Base-by-base conservation (phyloP, 2,797 vertebrate species). In the Nyctibius grandis region DNA sequence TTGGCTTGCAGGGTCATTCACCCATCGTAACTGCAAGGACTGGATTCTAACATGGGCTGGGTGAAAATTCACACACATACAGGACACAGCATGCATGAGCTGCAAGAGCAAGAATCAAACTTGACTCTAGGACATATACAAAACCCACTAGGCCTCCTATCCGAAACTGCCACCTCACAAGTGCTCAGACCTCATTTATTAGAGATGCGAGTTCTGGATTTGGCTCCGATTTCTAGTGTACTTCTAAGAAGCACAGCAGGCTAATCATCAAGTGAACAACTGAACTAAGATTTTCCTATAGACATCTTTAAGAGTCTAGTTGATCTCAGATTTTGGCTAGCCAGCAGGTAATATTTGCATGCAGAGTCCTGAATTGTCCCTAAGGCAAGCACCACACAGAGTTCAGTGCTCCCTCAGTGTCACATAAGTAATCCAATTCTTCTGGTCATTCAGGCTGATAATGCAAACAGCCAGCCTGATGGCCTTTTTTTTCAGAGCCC, bases 401-500 rank as follows among this genome's bases (percentile, higher is more conserved):
- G 85, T 59, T 92, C 84, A 89, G 60, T 29, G 72, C 61, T 85
- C 60, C 78, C 81, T 82, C 81, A 34, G 70, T 82, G 68, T 85
- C 95, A 96, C 17, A 6, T 45, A 87, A 95, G 67, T 80, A 89
- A 97, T 87, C 64, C 81, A 96, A 87, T 88, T 94, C 81, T 87
- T 93, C 77, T 5, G 9, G 84, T 80, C 85, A 57, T 64, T 90
- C 83, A 82, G 77, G 83, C 74, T 95, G 91, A 76, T 74, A 87
- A 93, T 82, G 83, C 93, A 89, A 75, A 90, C 65, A 85, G 88
- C 56, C 93, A 92, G 59, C 23, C 73, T 56, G 33, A 87, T 47
- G 76, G 95, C 96, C 96, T 96, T 82, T 97, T 98, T 97, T 76
- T 93, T 61, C 89, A 93, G 84, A 95, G 88, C 34, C 72, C 79